Evolutionary conservation across 2,113 vertebrate genomes (phyloP).

Genomic region (Ammospiza nelsoni): DNA sequence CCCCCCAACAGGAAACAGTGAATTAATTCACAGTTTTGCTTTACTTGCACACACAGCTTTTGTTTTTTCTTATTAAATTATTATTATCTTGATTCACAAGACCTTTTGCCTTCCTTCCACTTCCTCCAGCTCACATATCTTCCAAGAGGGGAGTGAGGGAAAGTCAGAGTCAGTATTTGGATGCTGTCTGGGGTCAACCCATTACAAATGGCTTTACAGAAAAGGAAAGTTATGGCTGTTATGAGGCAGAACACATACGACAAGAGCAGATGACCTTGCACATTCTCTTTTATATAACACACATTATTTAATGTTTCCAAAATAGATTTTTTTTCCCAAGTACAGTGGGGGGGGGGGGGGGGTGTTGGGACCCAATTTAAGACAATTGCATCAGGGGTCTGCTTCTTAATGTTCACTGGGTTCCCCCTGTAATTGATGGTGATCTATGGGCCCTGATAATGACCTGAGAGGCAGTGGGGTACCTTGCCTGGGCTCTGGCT

Average conservation of each 20-base stretch:
- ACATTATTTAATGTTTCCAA: neutral
- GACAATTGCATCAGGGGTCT: neutral
- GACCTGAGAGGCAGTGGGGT: neutral
- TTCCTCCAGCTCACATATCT: rapidly evolving
- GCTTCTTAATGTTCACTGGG: neutral
- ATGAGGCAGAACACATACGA: neutral
- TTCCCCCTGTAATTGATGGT: neutral
- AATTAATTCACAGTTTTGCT: neutral
- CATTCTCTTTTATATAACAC: rapidly evolving
- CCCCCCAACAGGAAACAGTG: neutral
- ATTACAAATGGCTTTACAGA: neutral
- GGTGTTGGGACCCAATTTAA: neutral
- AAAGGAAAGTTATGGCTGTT: neutral
- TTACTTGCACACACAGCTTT: neutral
- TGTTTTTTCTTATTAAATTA: neutral
- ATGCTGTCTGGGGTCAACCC: neutral
- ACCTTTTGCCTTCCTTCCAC: neutral
- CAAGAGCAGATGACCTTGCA: neutral
- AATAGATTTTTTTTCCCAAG: neutral
- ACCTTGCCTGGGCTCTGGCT: neutral
- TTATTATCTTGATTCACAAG: rapidly evolving
- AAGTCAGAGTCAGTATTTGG: neutral
- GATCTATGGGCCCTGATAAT: neutral
- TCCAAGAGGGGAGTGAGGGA: neutral
- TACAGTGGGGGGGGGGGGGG: too few relatives aligned